Conservation (phyloP, 2,888 invertebrate genomes). For the Hirtodrosophila confusa region DNA sequence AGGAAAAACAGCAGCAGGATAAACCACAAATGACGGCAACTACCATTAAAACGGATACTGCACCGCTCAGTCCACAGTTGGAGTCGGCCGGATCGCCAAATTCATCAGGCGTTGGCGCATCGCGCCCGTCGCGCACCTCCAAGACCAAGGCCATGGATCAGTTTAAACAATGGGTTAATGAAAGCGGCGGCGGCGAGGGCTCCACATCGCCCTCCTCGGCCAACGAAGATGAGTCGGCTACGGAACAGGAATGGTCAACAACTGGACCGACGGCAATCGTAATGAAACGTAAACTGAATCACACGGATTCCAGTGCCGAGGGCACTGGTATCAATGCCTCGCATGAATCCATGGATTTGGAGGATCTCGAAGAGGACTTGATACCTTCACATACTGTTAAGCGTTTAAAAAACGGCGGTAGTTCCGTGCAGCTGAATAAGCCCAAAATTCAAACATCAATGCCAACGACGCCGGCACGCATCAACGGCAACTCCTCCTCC, state of each 20-base stretch:
- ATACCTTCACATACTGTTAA: conserved; percentile 85
- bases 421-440: conserved; percentile 76
- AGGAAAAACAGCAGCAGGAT: conserved; percentile 38
- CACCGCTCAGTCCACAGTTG: conserved; percentile 61
- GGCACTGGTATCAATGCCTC: conserved; percentile 83
- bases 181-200: conserved; percentile 83
- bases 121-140: conserved; percentile 85
- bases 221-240: conserved; percentile 69
- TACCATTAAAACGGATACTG: conserved; percentile 35
- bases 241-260: conserved; percentile 73
- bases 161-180: conserved; percentile 92
- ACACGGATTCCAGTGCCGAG: conserved; percentile 83
- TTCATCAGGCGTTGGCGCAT: conserved; percentile 47
- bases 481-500: conserved; percentile 76
- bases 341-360: conserved; percentile 82
- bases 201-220: conserved; percentile 86
- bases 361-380: conserved; percentile 86
- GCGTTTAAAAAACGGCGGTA: conserved; percentile 84
- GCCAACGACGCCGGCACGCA: conserved; percentile 56
- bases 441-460: conserved; percentile 49
- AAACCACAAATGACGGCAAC: conserved; percentile 19
- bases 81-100: conserved; percentile 81
- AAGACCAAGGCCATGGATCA: conserved; percentile 92
- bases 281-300: conserved; percentile 85
- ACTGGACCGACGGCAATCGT: conserved; percentile 35